Conservation (phyloP, 2,113 vertebrate genomes). For the Cichladusa arquata region DNA sequence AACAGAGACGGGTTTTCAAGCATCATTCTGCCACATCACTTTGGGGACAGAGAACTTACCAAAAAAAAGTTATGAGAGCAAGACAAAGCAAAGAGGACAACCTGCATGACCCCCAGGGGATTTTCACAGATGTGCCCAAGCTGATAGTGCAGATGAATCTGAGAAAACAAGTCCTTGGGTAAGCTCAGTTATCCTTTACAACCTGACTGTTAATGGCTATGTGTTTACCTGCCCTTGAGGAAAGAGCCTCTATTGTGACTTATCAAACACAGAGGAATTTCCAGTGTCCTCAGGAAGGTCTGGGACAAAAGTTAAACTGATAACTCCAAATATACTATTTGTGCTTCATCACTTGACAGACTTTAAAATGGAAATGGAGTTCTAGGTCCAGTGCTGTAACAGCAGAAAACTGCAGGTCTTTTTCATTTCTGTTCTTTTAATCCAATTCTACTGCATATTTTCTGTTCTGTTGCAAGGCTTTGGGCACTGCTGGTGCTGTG, state of each 20-base stretch:
- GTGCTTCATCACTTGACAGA: neutral
- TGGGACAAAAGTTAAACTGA: constrained; percentile 4
- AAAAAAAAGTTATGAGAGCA: neutral
- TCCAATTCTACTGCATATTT: neutral
- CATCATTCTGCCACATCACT: neutral
- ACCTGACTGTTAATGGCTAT: neutral
- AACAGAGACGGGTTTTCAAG: neutral
- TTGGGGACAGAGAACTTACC: neutral
- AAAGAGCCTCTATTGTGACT: neutral
- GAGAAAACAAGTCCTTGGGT: constrained; percentile 10
- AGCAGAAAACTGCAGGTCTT: neutral
- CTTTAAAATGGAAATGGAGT: neutral
- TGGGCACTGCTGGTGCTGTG: neutral
- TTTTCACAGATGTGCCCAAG: neutral
- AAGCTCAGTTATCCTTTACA: constrained; percentile 3
- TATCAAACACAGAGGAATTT: neutral
- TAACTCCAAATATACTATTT: neutral
- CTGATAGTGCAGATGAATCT: neutral
- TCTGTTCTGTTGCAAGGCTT: neutral
- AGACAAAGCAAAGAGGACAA: neutral
- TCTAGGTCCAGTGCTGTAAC: neutral
- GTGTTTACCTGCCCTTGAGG: constrained; percentile 35
- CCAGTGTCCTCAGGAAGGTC: neutral
- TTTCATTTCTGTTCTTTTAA: neutral
- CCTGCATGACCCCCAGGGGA: neutral